Evolutionary conservation across 2,113 vertebrate genomes (phyloP), one percentile per base, ranked within the genome.

Genomic region (Takifugu bimaculatus): DNA sequence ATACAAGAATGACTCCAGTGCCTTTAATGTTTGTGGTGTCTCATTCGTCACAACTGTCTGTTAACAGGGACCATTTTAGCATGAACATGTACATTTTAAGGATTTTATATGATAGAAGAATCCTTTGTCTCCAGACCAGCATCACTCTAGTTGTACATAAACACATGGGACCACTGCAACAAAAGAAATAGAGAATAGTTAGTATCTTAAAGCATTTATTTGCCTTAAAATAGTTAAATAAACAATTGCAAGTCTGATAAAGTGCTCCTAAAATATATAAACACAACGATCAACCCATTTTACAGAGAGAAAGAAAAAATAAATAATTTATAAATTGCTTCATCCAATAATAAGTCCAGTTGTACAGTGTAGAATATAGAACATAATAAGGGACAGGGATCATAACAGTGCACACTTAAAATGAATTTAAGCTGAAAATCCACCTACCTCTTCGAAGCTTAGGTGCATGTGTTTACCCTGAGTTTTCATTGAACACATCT

Each of bases 81-180:
- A 39, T 39, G 35, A 10, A 10, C 7, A 39, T 11, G 7, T 39
- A 15, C n/a, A n/a, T n/a, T n/a, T n/a, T n/a, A n/a, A n/a, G n/a
- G n/a, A n/a, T n/a, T n/a, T n/a, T n/a, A n/a, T n/a, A n/a, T n/a
- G n/a, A n/a, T n/a, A n/a, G n/a, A n/a, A n/a, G 48, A n/a, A 50
- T 10, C 32, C 20, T 2, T n/a, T 10, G 35, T 39, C 27, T 58
- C 0, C 11, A 39, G 29, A 42, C 29, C 6, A n/a, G 14, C 32
- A 26, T 25, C 1, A 6, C 13, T 73, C 28, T 68, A 80, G 62
- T 52, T 70, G 61, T 78, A 76, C 55, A 71, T 3, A 1, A n/a
- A 13, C 6, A n/a, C 3, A 25, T 6, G 4, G 43, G 45, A 32
- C 48, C 44, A 76, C 78, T 84, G 64, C 51, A 78, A 76, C 4